Evolutionary conservation across 2,113 vertebrate genomes (phyloP).

Genomic region (Calidris pygmaea): DNA sequence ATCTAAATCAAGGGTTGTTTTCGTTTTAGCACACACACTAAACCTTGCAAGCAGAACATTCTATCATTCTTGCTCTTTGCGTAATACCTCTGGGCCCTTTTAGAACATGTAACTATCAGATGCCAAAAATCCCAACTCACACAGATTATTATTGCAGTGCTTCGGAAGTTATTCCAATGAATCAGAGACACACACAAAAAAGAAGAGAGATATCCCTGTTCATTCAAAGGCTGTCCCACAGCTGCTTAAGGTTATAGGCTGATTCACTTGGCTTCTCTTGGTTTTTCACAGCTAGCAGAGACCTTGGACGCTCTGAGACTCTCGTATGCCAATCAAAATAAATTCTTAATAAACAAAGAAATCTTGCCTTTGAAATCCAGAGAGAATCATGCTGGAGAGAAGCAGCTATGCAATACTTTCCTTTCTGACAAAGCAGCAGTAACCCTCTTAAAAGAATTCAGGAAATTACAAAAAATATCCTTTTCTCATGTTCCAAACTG

Average conservation of each 20-base stretch:
- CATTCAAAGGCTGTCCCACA: conserved; percentile 5
- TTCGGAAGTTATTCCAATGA: conserved; percentile 53
- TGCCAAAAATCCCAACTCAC: conserved; percentile 47
- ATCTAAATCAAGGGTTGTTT: conserved; percentile 46
- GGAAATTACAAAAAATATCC: background rate
- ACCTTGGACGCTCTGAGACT: conserved; percentile 35
- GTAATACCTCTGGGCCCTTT: conserved; percentile 15
- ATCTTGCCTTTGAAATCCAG: conserved; percentile 48
- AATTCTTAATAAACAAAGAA: conserved; percentile 57
- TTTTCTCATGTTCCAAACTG: background rate
- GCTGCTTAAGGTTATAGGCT: conserved; percentile 47
- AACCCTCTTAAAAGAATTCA: background rate
- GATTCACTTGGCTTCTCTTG: conserved; percentile 46
- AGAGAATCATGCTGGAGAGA: background rate
- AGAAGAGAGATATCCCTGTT: background rate
- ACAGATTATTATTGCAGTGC: conserved; percentile 47
- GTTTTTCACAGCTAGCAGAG: conserved; percentile 46
- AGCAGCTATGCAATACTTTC: conserved; percentile 28
- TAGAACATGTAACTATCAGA: conserved; percentile 34
- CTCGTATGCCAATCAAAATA: conserved; percentile 52
- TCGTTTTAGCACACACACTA: background rate
- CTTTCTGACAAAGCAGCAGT: background rate
- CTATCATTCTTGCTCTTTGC: background rate
- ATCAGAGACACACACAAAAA: background rate
- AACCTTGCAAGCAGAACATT: background rate